phyloP scores from a whole-genome alignment of 2,888 invertebrate species.

The Synergus umbraculus region DNA sequence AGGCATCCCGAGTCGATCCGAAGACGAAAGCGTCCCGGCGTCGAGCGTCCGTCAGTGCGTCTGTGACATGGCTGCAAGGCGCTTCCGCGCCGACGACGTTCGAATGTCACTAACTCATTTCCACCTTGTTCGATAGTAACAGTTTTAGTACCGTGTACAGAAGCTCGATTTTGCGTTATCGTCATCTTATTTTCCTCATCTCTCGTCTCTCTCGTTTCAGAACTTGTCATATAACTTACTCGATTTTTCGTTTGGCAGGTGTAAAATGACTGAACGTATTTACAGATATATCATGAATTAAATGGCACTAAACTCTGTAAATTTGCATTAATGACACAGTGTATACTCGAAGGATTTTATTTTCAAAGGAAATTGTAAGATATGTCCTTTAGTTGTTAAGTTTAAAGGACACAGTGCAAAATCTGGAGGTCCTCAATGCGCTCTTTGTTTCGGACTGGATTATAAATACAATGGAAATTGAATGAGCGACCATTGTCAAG shows the following conservation, averaged over 20 bases:
- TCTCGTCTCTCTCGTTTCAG: conserved; percentile 43
- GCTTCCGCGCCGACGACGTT: conserved; percentile 68
- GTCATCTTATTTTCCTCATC: conserved; percentile 39
- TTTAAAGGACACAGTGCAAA: neutral
- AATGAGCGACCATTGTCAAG: neutral
- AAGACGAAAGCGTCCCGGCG: conserved; percentile 76
- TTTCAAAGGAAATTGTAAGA: neutral
- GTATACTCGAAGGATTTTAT: neutral
- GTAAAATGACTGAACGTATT: neutral
- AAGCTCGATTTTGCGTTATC: conserved; percentile 42
- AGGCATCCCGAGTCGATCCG: conserved; percentile 73
- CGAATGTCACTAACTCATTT: conserved; percentile 27
- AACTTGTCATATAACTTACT: neutral
- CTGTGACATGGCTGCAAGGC: conserved; percentile 76
- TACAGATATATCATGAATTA: neutral
- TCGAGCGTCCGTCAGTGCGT: conserved; percentile 76
- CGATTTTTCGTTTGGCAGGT: neutral
- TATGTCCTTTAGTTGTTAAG: neutral
- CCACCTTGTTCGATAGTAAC: conserved; percentile 22
- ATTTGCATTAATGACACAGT: neutral
- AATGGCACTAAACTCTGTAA: neutral
- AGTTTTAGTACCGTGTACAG: conserved; percentile 33
- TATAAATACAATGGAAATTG: neutral
- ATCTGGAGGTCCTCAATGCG: conserved; percentile 13
- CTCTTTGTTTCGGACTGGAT: neutral